These are phyloP conservation scores for Phaethornis superciliosus DNA, from an alignment of 2,113 vertebrate species.

Conservation along the genomic window DNA sequence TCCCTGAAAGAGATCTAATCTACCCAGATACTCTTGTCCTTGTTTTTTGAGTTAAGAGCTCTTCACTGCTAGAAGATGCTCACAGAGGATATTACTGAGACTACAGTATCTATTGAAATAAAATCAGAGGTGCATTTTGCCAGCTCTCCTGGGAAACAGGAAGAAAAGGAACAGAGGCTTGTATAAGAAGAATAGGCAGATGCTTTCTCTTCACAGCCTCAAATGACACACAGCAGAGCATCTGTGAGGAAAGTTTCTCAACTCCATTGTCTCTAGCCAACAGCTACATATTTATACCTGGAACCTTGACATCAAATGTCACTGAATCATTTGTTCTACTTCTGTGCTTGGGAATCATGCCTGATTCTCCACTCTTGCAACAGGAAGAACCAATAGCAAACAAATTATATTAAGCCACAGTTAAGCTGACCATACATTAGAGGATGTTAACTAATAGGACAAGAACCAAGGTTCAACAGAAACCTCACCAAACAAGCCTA, in stretches of 20 bases:
- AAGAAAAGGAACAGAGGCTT: neutral
- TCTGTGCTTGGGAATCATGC: neutral
- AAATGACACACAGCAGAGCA: neutral
- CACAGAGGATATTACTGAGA: neutral
- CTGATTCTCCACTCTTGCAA: neutral
- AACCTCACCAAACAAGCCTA: neutral
- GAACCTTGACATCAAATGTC: conserved; percentile 6
- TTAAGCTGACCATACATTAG: neutral
- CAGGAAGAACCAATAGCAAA: neutral
- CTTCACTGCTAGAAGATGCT: neutral
- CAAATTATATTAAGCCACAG: conserved; percentile 19
- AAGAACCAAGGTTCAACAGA: neutral
- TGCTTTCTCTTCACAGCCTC: neutral
- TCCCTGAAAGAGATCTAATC: neutral
- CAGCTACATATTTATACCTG: neutral
- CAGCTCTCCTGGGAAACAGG: neutral
- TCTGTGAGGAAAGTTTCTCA: neutral
- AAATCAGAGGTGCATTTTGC: neutral
- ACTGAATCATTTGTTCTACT: conserved; percentile 4
- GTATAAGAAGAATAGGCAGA: neutral
- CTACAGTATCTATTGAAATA: neutral
- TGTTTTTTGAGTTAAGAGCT: neutral
- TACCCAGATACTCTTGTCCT: neutral
- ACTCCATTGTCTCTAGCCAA: neutral
- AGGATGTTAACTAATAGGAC: neutral